Evolutionary conservation across 2,797 vertebrate genomes (phyloP).

Genomic region (Paramormyrops hopkinsi): DNA sequence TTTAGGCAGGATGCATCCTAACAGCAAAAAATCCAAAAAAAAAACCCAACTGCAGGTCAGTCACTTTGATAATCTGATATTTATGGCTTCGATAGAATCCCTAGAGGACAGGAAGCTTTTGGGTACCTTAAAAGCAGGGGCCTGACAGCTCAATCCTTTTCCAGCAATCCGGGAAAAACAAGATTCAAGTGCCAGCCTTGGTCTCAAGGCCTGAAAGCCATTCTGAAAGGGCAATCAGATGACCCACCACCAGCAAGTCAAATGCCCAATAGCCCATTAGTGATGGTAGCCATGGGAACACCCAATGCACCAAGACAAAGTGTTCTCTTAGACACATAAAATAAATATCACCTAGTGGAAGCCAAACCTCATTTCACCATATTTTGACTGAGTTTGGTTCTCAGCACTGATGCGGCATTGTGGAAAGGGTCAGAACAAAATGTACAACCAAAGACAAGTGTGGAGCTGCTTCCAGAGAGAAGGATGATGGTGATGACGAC

Average conservation of each 20-base stretch:
- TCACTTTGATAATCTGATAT: neutral
- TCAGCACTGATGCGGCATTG: neutral
- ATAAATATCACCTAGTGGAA: neutral
- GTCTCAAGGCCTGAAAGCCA: neutral
- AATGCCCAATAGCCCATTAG: neutral
- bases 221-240: neutral
- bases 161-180: neutral
- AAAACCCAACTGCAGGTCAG: neutral
- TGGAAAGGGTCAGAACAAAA: neutral
- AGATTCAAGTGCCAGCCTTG: neutral
- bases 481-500: neutral
- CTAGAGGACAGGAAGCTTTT: neutral
- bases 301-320: neutral
- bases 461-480: neutral
- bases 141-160: neutral
- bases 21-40: neutral
- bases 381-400: neutral
- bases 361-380: conserved; percentile 4
- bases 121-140: neutral
- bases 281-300: neutral
- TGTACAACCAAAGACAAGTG: neutral
- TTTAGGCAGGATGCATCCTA: neutral
- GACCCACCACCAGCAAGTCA: neutral
- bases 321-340: conserved; percentile 1
- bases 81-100: neutral